Conservation (phyloP, 1,140 invertebrate genomes). For the Bilobella aurantiaca region DNA sequence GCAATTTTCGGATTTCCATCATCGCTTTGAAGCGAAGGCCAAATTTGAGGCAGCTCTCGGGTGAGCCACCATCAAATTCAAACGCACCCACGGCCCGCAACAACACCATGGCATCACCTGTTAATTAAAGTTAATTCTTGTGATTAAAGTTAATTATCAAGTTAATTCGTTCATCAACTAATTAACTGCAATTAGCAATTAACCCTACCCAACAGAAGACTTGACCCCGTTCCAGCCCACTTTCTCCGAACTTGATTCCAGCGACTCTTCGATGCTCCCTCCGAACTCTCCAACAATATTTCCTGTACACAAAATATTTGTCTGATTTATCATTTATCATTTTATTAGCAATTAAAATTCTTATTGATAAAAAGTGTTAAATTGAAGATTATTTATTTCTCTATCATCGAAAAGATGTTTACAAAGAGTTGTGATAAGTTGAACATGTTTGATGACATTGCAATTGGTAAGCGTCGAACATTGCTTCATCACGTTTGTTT, state of each 20-base stretch:
- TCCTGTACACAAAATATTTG: too few relatives aligned
- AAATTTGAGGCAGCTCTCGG: slow-evolving; percentile 62
- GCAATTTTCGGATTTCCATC: slow-evolving; percentile 83
- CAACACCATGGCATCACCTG: slow-evolving; percentile 80
- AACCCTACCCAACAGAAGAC: slow-evolving; percentile 51
- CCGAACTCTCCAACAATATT: slow-evolving; percentile 50
- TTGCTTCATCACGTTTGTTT: too few relatives aligned
- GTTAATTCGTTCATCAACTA: too few relatives aligned
- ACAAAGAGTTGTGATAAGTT: too few relatives aligned
- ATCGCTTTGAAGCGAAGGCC: slow-evolving; percentile 79
- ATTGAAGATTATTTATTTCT: too few relatives aligned
- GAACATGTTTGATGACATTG: too few relatives aligned
- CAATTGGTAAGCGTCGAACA: too few relatives aligned
- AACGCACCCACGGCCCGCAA: slow-evolving; percentile 74
- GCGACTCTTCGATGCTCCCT: slow-evolving; percentile 37
- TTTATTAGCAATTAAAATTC: background rate
- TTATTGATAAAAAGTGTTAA: too few relatives aligned
- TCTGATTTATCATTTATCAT: too few relatives aligned
- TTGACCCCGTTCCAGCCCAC: slow-evolving; percentile 68
- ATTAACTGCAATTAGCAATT: too few relatives aligned
- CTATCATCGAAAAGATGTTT: too few relatives aligned
- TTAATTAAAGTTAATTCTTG: slow-evolving; percentile 29
- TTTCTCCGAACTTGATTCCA: slow-evolving; percentile 47
- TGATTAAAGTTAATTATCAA: background rate
- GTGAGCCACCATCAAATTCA: slow-evolving; percentile 57